These are phyloP conservation scores for Magallana ariakensis DNA, from an alignment of 1,140 invertebrate species.

Conservation along the genomic window DNA sequence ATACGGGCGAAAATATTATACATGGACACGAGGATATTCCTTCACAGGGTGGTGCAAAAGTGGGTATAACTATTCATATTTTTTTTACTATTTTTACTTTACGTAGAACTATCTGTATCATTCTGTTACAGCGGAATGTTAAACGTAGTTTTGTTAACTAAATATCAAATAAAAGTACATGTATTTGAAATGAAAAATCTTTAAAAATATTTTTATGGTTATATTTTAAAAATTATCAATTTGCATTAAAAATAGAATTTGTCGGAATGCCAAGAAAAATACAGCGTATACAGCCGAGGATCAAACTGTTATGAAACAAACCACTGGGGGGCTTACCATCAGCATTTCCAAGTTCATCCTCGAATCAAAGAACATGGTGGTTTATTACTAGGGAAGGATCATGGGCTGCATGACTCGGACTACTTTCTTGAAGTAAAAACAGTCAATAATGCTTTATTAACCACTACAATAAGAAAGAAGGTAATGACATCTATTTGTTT, in stretches of 20 bases:
- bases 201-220: too few species aligned
- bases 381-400: slow-evolving; percentile 49
- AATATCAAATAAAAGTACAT: too few species aligned
- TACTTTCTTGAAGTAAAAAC: slow-evolving; percentile 63
- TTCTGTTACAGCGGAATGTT: too few species aligned
- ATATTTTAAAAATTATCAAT: too few species aligned
- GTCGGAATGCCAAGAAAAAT: slow-evolving; percentile 49
- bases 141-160: too few species aligned
- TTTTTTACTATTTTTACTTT: too few species aligned
- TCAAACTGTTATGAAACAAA: slow-evolving; percentile 61
- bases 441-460: slow-evolving; percentile 58
- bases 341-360: slow-evolving; percentile 62
- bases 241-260: slow-evolving; percentile 46
- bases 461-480: slow-evolving; percentile 54
- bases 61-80: neutral
- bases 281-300: slow-evolving; percentile 47
- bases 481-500: slow-evolving; percentile 36
- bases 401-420: slow-evolving; percentile 63
- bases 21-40: slow-evolving; percentile 59
- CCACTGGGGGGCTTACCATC: slow-evolving; percentile 58
- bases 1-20: slow-evolving; percentile 48
- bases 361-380: slow-evolving; percentile 51
- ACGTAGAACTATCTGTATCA: too few species aligned
- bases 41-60: slow-evolving; percentile 49
- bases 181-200: too few species aligned